These are phyloP conservation scores for Ylistrum balloti DNA, from an alignment of 1,140 invertebrate species.

Conservation along the genomic window DNA sequence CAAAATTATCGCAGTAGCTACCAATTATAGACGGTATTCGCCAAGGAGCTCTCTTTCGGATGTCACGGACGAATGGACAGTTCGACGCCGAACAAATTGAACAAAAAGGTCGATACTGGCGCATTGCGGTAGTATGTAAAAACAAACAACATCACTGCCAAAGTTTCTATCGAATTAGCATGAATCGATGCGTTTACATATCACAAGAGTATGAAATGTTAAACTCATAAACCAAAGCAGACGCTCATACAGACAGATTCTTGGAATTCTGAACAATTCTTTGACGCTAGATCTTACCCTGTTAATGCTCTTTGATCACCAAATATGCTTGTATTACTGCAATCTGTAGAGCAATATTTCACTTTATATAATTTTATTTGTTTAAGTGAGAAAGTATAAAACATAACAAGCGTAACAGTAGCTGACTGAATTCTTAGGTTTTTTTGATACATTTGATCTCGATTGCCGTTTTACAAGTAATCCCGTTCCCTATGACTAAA, in stretches of 20 bases:
- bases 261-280: neutral
- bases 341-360: too few species aligned
- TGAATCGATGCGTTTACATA: neutral
- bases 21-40: neutral
- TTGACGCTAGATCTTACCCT: neutral
- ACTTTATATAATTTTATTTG: too few species aligned
- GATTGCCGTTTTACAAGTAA: too few species aligned
- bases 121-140: conserved; percentile 33
- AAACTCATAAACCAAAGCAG: neutral
- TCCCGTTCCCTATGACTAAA: too few species aligned
- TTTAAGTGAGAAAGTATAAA: too few species aligned
- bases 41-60: neutral
- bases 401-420: too few species aligned
- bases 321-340: neutral
- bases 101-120: neutral
- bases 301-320: neutral
- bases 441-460: too few species aligned
- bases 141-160: neutral
- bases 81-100: neutral
- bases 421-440: too few species aligned
- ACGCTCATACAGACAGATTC: neutral
- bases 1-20: neutral
- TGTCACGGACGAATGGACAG: neutral
- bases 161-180: neutral
- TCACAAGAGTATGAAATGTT: neutral